Conservation (phyloP, 2,888 invertebrate genomes). For the Ennomos quercinarius region DNA sequence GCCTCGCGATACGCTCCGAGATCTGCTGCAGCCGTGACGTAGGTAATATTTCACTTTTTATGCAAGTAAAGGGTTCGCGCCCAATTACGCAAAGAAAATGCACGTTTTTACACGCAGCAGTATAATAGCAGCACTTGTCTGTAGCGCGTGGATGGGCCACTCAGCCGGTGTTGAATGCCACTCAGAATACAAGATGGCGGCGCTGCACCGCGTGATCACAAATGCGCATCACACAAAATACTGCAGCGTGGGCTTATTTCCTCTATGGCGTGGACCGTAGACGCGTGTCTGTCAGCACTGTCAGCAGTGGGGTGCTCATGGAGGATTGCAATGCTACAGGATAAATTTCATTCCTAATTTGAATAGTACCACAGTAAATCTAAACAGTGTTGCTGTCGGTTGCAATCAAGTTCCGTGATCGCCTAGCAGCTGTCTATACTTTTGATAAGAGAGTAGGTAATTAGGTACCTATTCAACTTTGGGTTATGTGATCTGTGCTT, state of each 20-base stretch:
- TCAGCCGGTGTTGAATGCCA: constrained; percentile 75
- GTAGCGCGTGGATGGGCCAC: constrained; percentile 67
- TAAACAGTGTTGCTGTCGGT: too few relatives aligned
- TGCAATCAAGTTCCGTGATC: too few relatives aligned
- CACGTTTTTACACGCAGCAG: constrained; percentile 57
- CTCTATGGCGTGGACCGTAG: constrained; percentile 16
- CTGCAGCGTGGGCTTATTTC: background rate
- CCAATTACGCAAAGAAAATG: constrained; percentile 74
- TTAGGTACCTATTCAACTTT: too few relatives aligned
- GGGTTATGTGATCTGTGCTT: too few relatives aligned
- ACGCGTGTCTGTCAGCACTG: constrained; percentile 40
- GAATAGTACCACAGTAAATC: too few relatives aligned
- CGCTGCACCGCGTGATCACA: constrained; percentile 62
- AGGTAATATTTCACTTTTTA: constrained; percentile 50
- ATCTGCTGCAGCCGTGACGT: constrained; percentile 52
- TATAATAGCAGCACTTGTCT: constrained; percentile 65
- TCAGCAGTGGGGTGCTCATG: too few relatives aligned
- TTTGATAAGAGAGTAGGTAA: too few relatives aligned
- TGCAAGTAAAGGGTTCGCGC: constrained; percentile 58
- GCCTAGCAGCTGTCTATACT: too few relatives aligned
- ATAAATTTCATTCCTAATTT: too few relatives aligned
- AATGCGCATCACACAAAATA: constrained; percentile 59
- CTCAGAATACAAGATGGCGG: constrained; percentile 71
- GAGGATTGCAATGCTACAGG: too few relatives aligned
- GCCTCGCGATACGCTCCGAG: constrained; percentile 48